These are phyloP conservation scores for Semaprochilodus insignis DNA, from an alignment of 2,797 vertebrate genomes.

Conservation along the genomic window DNA sequence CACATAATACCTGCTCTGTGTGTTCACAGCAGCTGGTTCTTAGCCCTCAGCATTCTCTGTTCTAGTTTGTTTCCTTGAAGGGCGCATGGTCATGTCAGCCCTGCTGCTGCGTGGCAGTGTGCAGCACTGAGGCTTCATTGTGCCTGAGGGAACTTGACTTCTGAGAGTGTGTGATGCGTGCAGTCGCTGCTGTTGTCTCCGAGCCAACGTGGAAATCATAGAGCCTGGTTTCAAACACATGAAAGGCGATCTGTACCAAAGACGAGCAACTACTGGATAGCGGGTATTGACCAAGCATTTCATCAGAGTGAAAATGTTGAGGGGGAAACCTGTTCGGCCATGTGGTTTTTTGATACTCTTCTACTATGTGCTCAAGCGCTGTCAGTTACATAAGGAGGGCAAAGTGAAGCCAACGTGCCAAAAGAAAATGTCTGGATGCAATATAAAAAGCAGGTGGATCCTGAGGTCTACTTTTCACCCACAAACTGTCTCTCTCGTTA, in stretches of 20 bases:
- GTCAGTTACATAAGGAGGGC: neutral
- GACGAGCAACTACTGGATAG: neutral
- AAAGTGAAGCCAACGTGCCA: neutral
- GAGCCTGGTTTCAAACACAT: slow-evolving; percentile 2
- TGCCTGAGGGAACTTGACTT: neutral
- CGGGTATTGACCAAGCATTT: neutral
- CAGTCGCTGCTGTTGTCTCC: slow-evolving; percentile 12
- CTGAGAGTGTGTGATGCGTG: neutral
- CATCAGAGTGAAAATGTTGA: neutral
- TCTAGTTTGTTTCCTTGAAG: neutral
- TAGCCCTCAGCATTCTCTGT: neutral
- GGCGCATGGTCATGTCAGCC: slow-evolving; percentile 27
- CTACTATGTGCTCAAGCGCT: neutral
- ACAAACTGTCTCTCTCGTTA: neutral
- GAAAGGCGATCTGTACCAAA: slow-evolving; percentile 34
- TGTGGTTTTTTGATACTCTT: neutral
- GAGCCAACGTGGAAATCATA: slow-evolving; percentile 45
- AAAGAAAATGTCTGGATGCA: neutral
- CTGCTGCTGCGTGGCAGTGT: slow-evolving; percentile 2
- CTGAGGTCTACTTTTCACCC: neutral
- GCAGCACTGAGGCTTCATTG: slow-evolving; percentile 37
- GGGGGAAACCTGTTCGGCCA: neutral
- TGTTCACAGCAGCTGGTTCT: too few relatives aligned
- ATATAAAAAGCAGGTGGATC: neutral
- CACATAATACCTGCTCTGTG: too few relatives aligned